Evolutionary conservation across 2,888 invertebrate species (phyloP).

Genomic region (Epistrophella euchroma): DNA sequence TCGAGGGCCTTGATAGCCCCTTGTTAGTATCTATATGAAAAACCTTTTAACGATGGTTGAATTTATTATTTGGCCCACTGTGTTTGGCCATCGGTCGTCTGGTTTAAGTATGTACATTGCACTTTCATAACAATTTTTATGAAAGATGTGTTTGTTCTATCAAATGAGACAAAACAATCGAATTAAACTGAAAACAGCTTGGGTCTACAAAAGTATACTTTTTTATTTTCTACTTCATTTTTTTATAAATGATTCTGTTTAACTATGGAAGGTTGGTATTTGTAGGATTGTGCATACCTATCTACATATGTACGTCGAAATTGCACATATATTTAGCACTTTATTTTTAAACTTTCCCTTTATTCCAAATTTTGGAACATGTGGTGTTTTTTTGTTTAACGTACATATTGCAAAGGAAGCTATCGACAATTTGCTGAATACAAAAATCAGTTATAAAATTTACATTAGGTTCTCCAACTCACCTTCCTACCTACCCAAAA

Average conservation of each 20-base stretch:
- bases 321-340: conserved; percentile 17
- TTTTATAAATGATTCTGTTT: conserved; percentile 19
- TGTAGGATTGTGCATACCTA: neutral
- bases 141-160: conserved; percentile 29
- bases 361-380: conserved; percentile 44
- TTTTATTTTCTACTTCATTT: neutral
- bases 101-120: conserved; percentile 34
- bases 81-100: neutral
- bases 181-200: conserved; percentile 35
- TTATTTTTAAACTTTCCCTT: conserved; percentile 28
- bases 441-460: conserved; percentile 60
- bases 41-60: too few species aligned
- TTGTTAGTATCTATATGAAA: too few species aligned
- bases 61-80: neutral
- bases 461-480: conserved; percentile 24
- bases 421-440: conserved; percentile 64
- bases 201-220: conserved; percentile 7
- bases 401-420: conserved; percentile 30
- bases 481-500: neutral
- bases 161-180: conserved; percentile 27
- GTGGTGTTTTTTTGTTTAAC: conserved; percentile 27
- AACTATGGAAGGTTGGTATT: neutral
- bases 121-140: neutral
- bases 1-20: too few species aligned
- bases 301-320: too few species aligned